Conservation (phyloP, 2,113 vertebrate species). For the Scartelaos histophorus region DNA sequence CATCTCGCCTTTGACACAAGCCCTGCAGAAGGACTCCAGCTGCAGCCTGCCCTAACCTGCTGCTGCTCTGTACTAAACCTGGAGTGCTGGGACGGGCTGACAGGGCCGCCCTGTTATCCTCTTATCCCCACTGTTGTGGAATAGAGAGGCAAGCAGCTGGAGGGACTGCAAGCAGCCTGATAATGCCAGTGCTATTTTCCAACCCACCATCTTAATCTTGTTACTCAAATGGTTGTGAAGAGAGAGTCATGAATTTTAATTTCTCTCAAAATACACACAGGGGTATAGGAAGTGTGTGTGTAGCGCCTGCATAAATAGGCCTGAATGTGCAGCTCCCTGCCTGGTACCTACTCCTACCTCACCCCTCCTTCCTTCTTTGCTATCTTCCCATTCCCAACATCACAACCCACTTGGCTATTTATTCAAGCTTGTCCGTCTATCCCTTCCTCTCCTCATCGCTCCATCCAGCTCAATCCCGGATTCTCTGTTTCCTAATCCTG, state of each 20-base stretch:
- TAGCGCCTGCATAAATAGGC: conserved; percentile 66
- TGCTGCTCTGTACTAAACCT: conserved; percentile 56
- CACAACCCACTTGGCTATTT: conserved; percentile 71
- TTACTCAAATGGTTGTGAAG: conserved; percentile 99
- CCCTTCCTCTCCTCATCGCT: conserved; percentile 61
- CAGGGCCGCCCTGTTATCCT: conserved; percentile 95
- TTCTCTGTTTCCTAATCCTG: conserved; percentile 70
- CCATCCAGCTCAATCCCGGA: conserved; percentile 60
- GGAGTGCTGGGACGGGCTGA: conserved; percentile 80
- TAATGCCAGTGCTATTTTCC: conserved; percentile 97
- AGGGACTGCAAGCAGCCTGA: conserved; percentile 99
- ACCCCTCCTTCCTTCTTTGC: conserved; percentile 41
- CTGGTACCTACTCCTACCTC: conserved; percentile 61
- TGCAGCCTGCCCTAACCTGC: conserved; percentile 61
- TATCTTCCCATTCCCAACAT: conserved; percentile 68
- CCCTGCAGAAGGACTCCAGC: conserved; percentile 45
- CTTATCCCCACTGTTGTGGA: conserved; percentile 99
- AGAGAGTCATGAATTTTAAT: conserved; percentile 99
- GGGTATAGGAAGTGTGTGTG: conserved; percentile 4
- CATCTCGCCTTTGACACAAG: conserved; percentile 44
- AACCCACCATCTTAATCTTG: conserved; percentile 99
- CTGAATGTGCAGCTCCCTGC: conserved; percentile 55
- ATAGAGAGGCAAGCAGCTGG: conserved; percentile 98
- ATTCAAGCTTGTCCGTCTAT: conserved; percentile 71
- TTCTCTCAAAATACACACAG: conserved; percentile 77